These are phyloP conservation scores for Discoglossus pictus DNA, from an alignment of 2,797 vertebrate species.

Conservation along the genomic window DNA sequence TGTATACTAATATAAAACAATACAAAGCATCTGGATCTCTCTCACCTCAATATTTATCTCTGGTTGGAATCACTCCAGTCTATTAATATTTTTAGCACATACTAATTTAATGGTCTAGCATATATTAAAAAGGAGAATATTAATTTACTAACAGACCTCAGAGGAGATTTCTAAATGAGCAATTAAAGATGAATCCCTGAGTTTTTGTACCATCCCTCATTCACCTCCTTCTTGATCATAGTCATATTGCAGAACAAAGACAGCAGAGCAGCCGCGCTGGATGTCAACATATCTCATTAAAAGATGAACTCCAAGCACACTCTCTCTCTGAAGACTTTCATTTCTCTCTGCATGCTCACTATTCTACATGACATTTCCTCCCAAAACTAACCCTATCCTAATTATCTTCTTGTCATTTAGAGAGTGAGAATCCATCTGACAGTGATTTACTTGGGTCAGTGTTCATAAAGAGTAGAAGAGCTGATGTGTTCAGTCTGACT, in stretches of 20 bases:
- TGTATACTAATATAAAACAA: too few species aligned
- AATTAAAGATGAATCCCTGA: conserved; percentile 39
- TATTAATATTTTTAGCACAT: too few species aligned
- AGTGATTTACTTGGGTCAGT: conserved; percentile 44
- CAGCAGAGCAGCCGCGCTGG: conserved; percentile 26
- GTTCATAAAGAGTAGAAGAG: conserved; percentile 27
- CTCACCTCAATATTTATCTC: too few species aligned
- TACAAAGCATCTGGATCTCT: too few species aligned
- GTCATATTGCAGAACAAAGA: conserved; percentile 25
- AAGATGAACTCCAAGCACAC: conserved; percentile 47
- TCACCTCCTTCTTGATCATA: conserved; percentile 41
- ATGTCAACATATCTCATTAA: conserved; percentile 59
- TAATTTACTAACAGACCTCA: conserved; percentile 38
- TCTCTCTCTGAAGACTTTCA: conserved; percentile 49
- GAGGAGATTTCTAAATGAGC: conserved; percentile 48
- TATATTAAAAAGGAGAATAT: background rate
- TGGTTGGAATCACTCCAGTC: too few species aligned
- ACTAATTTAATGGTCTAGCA: too few species aligned
- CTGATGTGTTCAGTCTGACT: conserved; percentile 26
- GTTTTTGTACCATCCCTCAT: conserved; percentile 35
- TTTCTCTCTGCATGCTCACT: conserved; percentile 47
- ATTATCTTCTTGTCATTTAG: conserved; percentile 57
- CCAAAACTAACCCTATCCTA: conserved; percentile 47
- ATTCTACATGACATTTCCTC: conserved; percentile 48
- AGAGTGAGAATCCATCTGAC: conserved; percentile 50